Evolutionary conservation across 2,797 vertebrate genomes (phyloP).

Genomic region (Neosilurus mollespiculum): DNA sequence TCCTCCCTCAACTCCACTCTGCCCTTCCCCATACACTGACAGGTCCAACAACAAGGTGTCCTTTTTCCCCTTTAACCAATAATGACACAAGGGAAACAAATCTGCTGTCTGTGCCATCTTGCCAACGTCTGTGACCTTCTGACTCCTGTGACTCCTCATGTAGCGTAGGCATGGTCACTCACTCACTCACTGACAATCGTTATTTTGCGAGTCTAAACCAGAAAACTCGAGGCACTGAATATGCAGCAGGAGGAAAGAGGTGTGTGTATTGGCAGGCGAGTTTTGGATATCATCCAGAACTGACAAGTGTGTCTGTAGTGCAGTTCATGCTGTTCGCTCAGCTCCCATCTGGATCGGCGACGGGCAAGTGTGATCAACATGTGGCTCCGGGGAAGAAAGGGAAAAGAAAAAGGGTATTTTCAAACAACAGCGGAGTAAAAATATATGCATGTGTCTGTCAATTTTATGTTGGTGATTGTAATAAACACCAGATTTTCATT

Average conservation of each 20-base stretch:
- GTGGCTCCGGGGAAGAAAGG: conserved; percentile 21
- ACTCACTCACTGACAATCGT: neutral
- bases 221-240: conserved; percentile 29
- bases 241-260: conserved; percentile 35
- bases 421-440: neutral
- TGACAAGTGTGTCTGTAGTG: conserved; percentile 38
- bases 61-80: neutral
- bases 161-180: neutral
- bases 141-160: neutral
- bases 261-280: conserved; percentile 30
- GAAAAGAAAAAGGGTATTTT: neutral
- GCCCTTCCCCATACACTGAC: neutral
- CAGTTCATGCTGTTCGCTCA: conserved; percentile 42
- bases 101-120: conserved; percentile 30
- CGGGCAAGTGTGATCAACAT: conserved; percentile 37
- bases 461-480: neutral
- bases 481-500: neutral
- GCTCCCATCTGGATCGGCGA: conserved; percentile 51
- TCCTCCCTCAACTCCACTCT: neutral
- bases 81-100: neutral
- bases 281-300: conserved; percentile 38
- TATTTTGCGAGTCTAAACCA: conserved; percentile 24
- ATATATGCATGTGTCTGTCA: neutral
- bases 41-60: neutral
- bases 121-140: neutral